These are phyloP conservation scores for Herpetotheres cachinnans DNA, from an alignment of 2,113 vertebrate species.

Conservation along the genomic window DNA sequence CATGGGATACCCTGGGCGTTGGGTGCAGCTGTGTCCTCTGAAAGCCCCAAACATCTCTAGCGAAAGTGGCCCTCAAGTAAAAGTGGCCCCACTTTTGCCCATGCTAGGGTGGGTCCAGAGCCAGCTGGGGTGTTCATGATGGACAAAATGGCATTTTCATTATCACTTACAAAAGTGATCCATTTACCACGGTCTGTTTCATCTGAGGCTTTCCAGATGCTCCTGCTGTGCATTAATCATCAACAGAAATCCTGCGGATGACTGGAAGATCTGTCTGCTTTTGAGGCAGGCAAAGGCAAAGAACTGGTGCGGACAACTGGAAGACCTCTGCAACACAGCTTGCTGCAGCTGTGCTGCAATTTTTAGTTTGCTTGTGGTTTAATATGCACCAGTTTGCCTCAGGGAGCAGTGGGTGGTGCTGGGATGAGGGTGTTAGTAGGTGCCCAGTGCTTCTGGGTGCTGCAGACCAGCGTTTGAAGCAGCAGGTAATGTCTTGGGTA, in stretches of 20 bases:
- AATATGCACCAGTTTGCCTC: background rate
- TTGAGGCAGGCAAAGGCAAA: background rate
- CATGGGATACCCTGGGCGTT: fast-evolving
- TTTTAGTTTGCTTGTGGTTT: background rate
- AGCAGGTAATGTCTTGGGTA: background rate
- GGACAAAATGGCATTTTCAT: background rate
- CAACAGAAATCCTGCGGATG: background rate
- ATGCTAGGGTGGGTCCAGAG: background rate
- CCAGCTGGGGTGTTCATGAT: background rate
- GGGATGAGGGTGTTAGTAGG: background rate
- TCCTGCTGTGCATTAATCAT: constrained; percentile 26
- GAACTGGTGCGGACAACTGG: background rate
- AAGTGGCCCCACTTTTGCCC: background rate
- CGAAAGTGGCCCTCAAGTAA: background rate
- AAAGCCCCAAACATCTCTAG: background rate
- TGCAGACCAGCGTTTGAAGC: background rate
- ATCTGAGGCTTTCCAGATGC: constrained; percentile 1
- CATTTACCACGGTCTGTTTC: background rate
- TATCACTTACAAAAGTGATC: background rate
- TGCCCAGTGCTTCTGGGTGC: background rate
- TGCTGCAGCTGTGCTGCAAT: background rate
- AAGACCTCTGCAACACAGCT: background rate
- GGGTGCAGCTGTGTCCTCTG: background rate
- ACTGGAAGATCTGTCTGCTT: background rate
- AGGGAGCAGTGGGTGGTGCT: background rate